A percentile compares a stretch with the other conserved stretches of the same genome.
Conservation (phyloP, 2,888 invertebrate genomes). For the Apamea anceps region DNA sequence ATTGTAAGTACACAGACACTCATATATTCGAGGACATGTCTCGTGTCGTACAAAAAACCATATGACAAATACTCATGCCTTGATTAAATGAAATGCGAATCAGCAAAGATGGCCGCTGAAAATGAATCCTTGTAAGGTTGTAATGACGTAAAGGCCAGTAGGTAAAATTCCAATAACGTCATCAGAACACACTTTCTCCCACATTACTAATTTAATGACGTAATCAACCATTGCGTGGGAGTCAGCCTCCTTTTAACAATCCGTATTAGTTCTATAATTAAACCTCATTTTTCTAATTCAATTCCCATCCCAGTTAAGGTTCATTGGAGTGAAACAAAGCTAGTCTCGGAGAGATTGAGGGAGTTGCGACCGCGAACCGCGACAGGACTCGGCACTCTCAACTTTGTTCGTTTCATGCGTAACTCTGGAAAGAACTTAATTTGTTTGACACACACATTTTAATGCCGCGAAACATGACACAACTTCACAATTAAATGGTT, state of each 20-base stretch:
- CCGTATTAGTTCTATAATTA: slow-evolving; percentile 35
- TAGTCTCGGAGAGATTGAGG: slow-evolving; percentile 61
- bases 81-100: no score
- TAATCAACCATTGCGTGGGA: background rate
- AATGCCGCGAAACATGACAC: slow-evolving; percentile 52
- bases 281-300: slow-evolving; percentile 56
- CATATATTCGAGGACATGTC: background rate
- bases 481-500: slow-evolving; percentile 62
- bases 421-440: slow-evolving; percentile 74
- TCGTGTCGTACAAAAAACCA: background rate
- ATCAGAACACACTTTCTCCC: background rate
- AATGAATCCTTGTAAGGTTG: background rate
- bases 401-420: slow-evolving; percentile 76
- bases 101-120: background rate
- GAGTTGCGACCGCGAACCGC: slow-evolving; percentile 78
- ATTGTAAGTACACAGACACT: background rate
- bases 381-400: slow-evolving; percentile 84
- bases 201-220: background rate
- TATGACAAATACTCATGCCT: no score
- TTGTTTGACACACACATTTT: slow-evolving; percentile 72
- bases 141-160: background rate
- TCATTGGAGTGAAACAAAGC: slow-evolving; percentile 53
- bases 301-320: slow-evolving; percentile 48
- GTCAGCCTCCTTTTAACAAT: background rate
- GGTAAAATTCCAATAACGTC: background rate